Evolutionary conservation across 2,797 vertebrate species (phyloP).

Genomic region (Enteromius viviparus): DNA sequence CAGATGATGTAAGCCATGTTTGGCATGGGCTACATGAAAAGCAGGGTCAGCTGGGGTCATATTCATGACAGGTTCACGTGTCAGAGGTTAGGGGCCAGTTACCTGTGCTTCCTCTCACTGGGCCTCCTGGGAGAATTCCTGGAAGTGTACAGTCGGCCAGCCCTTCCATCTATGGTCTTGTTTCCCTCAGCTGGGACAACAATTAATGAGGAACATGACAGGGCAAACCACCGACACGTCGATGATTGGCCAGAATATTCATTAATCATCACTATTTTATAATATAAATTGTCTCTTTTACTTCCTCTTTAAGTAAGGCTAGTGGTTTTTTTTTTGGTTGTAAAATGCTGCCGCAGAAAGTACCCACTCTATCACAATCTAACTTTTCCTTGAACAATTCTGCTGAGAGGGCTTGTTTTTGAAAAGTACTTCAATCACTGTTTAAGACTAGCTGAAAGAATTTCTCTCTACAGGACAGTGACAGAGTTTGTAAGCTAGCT

Average conservation of each 20-base stretch:
- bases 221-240: slow-evolving; percentile 3
- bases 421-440: background rate
- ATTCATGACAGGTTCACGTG: slow-evolving; percentile 34
- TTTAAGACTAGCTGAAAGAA: background rate
- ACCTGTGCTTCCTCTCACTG: slow-evolving; percentile 38
- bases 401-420: background rate
- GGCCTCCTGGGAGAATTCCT: slow-evolving; percentile 30
- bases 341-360: slow-evolving; percentile 8
- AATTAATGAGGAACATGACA: slow-evolving; percentile 4
- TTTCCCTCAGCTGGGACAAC: background rate
- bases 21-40: slow-evolving; percentile 3
- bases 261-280: background rate
- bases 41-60: slow-evolving; percentile 33
- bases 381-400: slow-evolving; percentile 18
- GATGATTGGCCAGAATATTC: background rate
- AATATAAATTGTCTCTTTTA: background rate
- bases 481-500: background rate
- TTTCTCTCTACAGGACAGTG: slow-evolving; percentile 15
- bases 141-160: slow-evolving; percentile 26
- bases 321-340: background rate
- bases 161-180: slow-evolving; percentile 15
- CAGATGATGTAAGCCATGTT: slow-evolving; percentile 16
- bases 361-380: slow-evolving; percentile 8
- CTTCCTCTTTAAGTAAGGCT: background rate
- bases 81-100: slow-evolving; percentile 44